Base-by-base conservation (phyloP, 2,888 invertebrate genomes). In the Melanotus villosus region DNA sequence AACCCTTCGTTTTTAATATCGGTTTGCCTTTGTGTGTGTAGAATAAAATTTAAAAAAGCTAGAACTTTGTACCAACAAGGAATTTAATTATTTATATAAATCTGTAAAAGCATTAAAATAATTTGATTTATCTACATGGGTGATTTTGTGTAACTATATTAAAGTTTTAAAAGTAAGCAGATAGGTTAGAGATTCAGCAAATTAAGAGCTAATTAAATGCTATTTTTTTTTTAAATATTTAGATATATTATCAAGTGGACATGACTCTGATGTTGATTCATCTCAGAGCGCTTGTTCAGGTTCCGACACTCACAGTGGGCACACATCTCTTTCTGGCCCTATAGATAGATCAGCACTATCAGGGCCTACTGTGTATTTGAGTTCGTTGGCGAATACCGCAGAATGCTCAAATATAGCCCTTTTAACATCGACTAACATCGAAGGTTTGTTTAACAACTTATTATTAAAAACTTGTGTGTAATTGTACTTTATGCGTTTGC, bases 191-290 rank as follows among this genome's bases (percentile, higher is more conserved):
- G n/a, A n/a, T n/a, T n/a, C n/a, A n/a, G n/a, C n/a, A n/a, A n/a
- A n/a, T n/a, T n/a, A n/a, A n/a, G n/a, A n/a, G n/a, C n/a, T n/a
- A n/a, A n/a, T n/a, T n/a, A n/a, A n/a, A n/a, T n/a, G n/a, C n/a
- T n/a, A n/a, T n/a, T n/a, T n/a, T n/a, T n/a, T n/a, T n/a, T n/a
- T n/a, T n/a, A n/a, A n/a, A n/a, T n/a, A n/a, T n/a, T n/a, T 12
- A 70, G 70, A 70, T 58, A 38, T 59, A 9, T 34, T 52, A 12
- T 70, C 70, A 18, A 71, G 68, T 56, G 76, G 77, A 7, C 78
- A 76, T 41, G 85, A 85, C 77, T 85, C 85, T 7, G 84, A 84
- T 74, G 78, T 81, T 26, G 84, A 84, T 68, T 81, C 84, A 34
- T 83, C 83, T 10, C 83, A 84, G 60, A 85, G 85, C 74, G 79